These are phyloP conservation scores for Pharmacophagus antenor DNA, from an alignment of 2,888 invertebrate genomes.

Conservation along the genomic window DNA sequence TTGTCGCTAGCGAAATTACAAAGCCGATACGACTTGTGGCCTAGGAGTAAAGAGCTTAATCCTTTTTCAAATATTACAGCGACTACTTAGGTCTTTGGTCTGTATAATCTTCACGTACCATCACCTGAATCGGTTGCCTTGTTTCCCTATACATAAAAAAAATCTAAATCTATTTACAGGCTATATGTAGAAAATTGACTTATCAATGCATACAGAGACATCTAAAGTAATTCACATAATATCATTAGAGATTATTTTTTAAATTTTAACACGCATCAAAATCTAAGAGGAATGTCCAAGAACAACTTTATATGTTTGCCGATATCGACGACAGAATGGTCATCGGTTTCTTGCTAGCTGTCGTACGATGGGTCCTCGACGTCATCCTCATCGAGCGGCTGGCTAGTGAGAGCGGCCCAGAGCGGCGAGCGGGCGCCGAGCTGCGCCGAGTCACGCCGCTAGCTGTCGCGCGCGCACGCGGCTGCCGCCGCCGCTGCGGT, in stretches of 20 bases:
- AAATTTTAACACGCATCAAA: slow-evolving; percentile 47
- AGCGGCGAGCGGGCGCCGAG: slow-evolving; percentile 84
- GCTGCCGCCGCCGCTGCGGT: slow-evolving; percentile 52
- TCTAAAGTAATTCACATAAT: background rate
- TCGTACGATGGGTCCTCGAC: slow-evolving; percentile 52
- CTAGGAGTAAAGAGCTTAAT: too few species aligned
- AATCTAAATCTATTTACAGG: background rate
- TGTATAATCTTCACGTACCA: too few species aligned
- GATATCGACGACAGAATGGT: slow-evolving; percentile 78
- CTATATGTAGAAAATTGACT: background rate
- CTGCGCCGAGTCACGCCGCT: slow-evolving; percentile 75
- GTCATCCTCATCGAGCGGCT: slow-evolving; percentile 73
- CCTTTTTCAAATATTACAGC: too few species aligned
- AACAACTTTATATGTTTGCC: slow-evolving; percentile 79
- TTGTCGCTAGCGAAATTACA: too few species aligned
- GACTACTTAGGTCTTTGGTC: too few species aligned
- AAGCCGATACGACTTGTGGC: too few species aligned
- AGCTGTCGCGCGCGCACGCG: slow-evolving; percentile 79
- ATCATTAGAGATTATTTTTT: background rate
- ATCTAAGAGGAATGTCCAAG: slow-evolving; percentile 81
- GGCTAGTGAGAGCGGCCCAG: slow-evolving; percentile 90
- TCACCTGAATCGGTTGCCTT: too few species aligned
- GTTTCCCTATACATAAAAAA: too few species aligned
- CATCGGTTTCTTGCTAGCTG: slow-evolving; percentile 81
- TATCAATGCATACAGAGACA: background rate